These are phyloP conservation scores for Julus scanicus DNA, from an alignment of 2,888 invertebrate species.

Conservation along the genomic window DNA sequence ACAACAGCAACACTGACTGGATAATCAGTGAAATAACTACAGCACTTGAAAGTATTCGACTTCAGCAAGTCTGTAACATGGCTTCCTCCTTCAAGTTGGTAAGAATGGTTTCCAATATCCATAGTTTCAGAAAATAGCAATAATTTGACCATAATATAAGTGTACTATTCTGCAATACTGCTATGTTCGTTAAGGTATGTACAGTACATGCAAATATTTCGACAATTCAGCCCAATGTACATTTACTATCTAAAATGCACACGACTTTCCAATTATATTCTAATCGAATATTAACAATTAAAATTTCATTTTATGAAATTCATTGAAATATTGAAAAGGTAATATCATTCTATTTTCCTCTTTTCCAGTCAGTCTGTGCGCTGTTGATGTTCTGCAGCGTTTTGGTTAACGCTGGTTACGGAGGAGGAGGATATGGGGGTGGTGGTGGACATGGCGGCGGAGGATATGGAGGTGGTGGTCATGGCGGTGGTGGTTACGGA, in stretches of 20 bases:
- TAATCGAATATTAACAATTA: too few relatives aligned
- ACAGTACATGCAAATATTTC: background rate
- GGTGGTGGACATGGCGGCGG: background rate
- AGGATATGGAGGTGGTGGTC: background rate
- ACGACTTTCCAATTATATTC: too few relatives aligned
- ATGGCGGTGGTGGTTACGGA: background rate
- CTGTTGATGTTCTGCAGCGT: background rate
- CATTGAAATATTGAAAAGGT: background rate
- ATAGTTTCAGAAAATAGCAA: background rate
- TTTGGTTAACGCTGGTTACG: constrained; percentile 2
- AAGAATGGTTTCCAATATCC: background rate
- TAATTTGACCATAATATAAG: too few relatives aligned
- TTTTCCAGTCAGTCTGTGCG: background rate
- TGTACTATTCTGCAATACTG: background rate
- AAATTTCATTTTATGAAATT: background rate
- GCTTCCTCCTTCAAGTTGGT: constrained; percentile 31
- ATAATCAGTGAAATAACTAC: background rate
- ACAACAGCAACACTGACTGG: background rate
- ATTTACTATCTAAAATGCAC: background rate
- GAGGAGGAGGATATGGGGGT: background rate
- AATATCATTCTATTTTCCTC: background rate
- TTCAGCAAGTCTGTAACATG: background rate
- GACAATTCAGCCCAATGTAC: background rate
- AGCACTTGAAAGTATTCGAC: background rate
- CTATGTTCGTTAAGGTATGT: background rate